These are phyloP conservation scores for Phortica okadai DNA, from an alignment of 2,888 invertebrate species.

Conservation along the genomic window DNA sequence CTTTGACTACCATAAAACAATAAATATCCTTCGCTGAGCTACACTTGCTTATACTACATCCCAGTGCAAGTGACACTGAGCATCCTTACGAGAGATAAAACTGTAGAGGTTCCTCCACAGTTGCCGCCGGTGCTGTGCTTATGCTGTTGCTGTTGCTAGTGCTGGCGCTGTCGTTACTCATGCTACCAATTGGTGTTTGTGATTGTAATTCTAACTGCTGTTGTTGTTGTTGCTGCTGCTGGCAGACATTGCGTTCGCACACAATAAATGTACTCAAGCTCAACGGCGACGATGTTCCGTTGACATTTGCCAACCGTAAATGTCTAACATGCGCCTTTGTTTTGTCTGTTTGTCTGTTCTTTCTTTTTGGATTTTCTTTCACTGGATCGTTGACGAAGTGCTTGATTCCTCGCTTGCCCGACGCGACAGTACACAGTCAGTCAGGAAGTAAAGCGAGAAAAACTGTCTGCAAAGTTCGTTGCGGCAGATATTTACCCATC, in stretches of 20 bases:
- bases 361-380: not conserved
- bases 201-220: not conserved
- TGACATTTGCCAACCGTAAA: conserved; percentile 41
- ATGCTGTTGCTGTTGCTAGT: not conserved
- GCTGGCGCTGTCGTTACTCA: not conserved
- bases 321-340: conserved; percentile 41
- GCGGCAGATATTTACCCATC: not conserved
- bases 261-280: conserved; percentile 21
- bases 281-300: conserved; percentile 31
- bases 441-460: not conserved
- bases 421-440: conserved; percentile 3
- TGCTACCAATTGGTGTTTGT: not conserved
- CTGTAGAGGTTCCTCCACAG: not conserved
- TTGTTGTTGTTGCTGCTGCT: conserved; percentile 5
- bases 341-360: not conserved
- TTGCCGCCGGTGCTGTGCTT: not conserved
- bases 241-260: conserved; percentile 17
- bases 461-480: conserved; percentile 13
- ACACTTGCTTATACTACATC: not conserved
- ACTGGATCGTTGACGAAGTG: not conserved
- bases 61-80: not conserved
- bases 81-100: conserved; percentile 2
- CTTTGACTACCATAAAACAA: conserved; percentile 12
- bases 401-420: not conserved
- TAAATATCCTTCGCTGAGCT: not conserved